Percentiles rank a stretch among this genome's conserved stretches.
Evolutionary conservation across 2,797 vertebrate genomes (phyloP).

Genomic region (Chrosomus eos): DNA sequence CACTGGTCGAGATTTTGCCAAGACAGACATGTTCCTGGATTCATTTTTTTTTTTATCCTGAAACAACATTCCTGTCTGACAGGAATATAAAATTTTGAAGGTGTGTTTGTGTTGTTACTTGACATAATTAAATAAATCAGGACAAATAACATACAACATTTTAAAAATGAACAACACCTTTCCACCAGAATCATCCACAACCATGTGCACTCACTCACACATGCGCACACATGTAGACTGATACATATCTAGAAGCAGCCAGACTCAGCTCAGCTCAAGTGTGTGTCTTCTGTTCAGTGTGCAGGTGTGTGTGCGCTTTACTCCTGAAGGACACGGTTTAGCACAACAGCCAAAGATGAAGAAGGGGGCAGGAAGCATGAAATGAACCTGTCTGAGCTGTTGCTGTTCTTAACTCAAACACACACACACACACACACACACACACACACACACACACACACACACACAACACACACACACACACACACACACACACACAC

Average conservation of each 20-base stretch:
- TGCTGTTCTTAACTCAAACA: slow-evolving; percentile 39
- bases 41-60: too few species aligned
- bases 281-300: slow-evolving; percentile 16
- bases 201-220: neutral
- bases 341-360: slow-evolving; percentile 36
- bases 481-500: neutral
- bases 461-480: slow-evolving; percentile 33
- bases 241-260: neutral
- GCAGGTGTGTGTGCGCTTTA: neutral
- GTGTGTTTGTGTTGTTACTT: neutral
- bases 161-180: neutral
- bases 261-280: neutral
- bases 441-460: slow-evolving; percentile 4
- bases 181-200: neutral
- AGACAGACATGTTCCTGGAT: too few species aligned
- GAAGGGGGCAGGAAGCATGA: slow-evolving; percentile 50
- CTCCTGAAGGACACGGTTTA: slow-evolving; percentile 26
- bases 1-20: too few species aligned
- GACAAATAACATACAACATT: neutral
- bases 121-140: neutral
- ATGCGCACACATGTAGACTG: neutral
- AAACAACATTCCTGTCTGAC: too few species aligned
- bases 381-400: slow-evolving; percentile 54
- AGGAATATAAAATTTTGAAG: neutral
- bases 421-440: neutral